Evolutionary conservation across 1,140 invertebrate genomes (phyloP).

Genomic region (Lordiphosa mommai): DNA sequence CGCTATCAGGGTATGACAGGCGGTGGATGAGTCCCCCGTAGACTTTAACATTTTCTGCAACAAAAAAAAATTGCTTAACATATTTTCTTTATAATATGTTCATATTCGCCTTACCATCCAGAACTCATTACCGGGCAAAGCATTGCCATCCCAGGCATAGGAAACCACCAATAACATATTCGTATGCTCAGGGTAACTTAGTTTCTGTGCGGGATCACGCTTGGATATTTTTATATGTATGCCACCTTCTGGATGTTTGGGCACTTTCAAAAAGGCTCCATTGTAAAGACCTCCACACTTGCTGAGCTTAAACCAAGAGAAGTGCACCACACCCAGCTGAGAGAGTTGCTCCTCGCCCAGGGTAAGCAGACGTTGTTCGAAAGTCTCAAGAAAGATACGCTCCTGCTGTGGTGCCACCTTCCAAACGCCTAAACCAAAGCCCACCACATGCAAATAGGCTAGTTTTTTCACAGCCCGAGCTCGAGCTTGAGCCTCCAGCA

Average conservation of each 20-base stretch:
- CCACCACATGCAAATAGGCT: constrained; percentile 73
- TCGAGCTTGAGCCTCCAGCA: constrained; percentile 54
- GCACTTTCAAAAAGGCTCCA: constrained; percentile 32
- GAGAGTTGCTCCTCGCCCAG: constrained; percentile 37
- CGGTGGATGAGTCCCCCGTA: constrained; percentile 84
- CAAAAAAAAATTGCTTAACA: background rate
- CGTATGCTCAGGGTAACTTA: constrained; percentile 20
- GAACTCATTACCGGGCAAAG: constrained; percentile 84
- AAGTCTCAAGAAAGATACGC: constrained; percentile 70
- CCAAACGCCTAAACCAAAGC: constrained; percentile 73
- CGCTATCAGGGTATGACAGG: constrained; percentile 82
- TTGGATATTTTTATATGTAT: constrained; percentile 59
- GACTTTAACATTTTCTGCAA: constrained; percentile 21
- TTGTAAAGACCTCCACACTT: constrained; percentile 43
- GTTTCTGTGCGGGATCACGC: constrained; percentile 60
- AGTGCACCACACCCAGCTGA: constrained; percentile 65
- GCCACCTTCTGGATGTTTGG: constrained; percentile 50
- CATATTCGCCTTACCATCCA: constrained; percentile 75
- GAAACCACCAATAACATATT: constrained; percentile 81
- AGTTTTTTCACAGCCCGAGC: constrained; percentile 19
- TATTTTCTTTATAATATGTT: too few relatives aligned
- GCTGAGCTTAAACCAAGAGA: constrained; percentile 65
- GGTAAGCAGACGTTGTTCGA: constrained; percentile 61
- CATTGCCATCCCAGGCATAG: constrained; percentile 86
- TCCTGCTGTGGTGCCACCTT: constrained; percentile 61